Conservation (phyloP, 2,888 invertebrate species). For the Dasypolia templi region DNA sequence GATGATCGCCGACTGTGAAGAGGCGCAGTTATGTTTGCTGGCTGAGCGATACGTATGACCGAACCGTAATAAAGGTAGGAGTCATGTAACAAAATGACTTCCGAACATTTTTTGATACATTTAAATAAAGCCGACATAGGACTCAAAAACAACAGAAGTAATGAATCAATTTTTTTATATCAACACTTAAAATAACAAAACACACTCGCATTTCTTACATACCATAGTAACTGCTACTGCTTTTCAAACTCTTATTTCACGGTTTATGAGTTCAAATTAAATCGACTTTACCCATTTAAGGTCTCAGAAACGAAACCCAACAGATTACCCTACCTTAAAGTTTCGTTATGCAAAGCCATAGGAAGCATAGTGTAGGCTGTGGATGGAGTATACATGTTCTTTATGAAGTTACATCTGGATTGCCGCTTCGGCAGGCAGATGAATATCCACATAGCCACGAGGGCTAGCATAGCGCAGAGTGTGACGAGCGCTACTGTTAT, state of each 20-base stretch:
- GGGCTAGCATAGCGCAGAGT: conserved; percentile 73
- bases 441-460: conserved; percentile 82
- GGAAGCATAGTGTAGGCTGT: conserved; percentile 79
- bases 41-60: too few relatives aligned
- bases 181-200: conserved; percentile 30
- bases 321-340: conserved; percentile 18
- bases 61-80: too few relatives aligned
- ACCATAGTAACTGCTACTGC: neutral
- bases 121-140: neutral
- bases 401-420: conserved; percentile 68
- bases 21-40: too few relatives aligned
- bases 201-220: neutral
- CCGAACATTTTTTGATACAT: neutral
- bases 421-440: conserved; percentile 77
- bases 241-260: neutral
- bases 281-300: neutral
- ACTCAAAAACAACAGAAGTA: conserved; percentile 12
- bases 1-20: too few relatives aligned
- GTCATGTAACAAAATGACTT: neutral
- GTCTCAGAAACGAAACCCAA: neutral
- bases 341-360: conserved; percentile 57
- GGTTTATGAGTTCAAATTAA: neutral
- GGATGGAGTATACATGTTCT: conserved; percentile 70
- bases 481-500: conserved; percentile 72
- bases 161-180: conserved; percentile 46